These are phyloP conservation scores for Suncus etruscus DNA, from an alignment of 2,113 vertebrate genomes.

Conservation along the genomic window DNA sequence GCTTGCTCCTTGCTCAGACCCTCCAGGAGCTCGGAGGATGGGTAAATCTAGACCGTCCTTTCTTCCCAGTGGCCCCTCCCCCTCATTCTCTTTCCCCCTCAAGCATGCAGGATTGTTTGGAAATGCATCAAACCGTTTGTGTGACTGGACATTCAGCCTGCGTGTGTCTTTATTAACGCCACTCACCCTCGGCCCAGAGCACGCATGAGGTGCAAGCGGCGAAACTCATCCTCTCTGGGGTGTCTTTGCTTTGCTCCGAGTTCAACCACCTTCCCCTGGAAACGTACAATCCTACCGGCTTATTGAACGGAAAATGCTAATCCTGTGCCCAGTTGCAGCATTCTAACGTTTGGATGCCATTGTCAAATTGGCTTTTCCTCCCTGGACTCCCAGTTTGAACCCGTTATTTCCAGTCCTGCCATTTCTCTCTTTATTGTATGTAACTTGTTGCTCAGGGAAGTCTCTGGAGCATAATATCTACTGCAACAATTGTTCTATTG, in stretches of 20 bases:
- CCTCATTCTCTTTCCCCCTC: background rate
- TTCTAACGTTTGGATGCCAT: conserved; percentile 76
- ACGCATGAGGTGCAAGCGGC: conserved; percentile 49
- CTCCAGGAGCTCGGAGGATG: conserved; percentile 41
- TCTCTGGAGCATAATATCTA: conserved; percentile 95
- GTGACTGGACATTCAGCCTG: conserved; percentile 54
- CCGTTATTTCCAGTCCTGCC: conserved; percentile 76
- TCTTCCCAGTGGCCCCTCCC: conserved; percentile 4
- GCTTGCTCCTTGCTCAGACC: background rate
- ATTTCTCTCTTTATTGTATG: conserved; percentile 81
- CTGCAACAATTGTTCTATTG: conserved; percentile 96
- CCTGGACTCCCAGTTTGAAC: conserved; percentile 69
- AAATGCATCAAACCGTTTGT: conserved; percentile 73
- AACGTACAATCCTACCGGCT: conserved; percentile 68
- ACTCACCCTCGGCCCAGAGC: conserved; percentile 20
- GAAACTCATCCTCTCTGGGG: conserved; percentile 8
- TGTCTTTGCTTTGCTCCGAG: conserved; percentile 37
- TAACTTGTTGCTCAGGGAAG: conserved; percentile 95
- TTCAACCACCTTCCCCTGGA: conserved; percentile 60
- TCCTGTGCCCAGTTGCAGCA: conserved; percentile 56
- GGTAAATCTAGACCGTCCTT: conserved; percentile 50
- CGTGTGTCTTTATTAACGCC: conserved; percentile 70
- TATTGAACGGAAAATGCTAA: conserved; percentile 58
- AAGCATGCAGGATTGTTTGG: conserved; percentile 73
- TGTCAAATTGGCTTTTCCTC: conserved; percentile 76